phyloP scores from a whole-genome alignment of 1,140 invertebrate species.

The Lepidurus packardi region DNA sequence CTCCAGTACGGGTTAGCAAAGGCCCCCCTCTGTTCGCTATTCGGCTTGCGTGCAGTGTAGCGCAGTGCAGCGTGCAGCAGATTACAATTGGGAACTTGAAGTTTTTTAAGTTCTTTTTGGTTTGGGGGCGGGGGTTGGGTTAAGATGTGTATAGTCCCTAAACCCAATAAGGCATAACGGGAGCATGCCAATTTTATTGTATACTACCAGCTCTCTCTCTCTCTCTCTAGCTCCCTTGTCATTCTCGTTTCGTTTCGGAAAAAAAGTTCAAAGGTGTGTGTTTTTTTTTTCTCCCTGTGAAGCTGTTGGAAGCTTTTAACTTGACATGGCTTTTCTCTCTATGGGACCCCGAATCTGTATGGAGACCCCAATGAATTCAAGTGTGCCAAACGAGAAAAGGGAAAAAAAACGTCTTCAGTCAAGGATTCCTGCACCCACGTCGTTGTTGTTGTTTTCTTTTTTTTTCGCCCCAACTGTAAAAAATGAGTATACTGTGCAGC shows the following conservation, averaged over 20 bases:
- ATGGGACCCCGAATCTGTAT: not conserved
- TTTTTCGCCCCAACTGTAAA: not conserved
- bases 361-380: constrained; percentile 15
- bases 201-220: not conserved
- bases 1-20: not conserved
- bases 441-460: constrained; percentile 2
- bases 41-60: not conserved
- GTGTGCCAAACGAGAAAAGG: constrained; percentile 2
- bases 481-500: constrained; percentile 19
- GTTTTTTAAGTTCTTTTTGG: not conserved
- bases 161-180: constrained; percentile 1
- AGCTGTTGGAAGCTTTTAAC: not conserved
- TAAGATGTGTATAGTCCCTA: not conserved
- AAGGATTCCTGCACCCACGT: not conserved
- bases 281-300: not conserved
- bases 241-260: not conserved
- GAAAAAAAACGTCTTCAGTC: not conserved
- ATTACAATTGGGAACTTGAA: not conserved
- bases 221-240: not conserved
- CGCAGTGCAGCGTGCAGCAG: not conserved
- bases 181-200: constrained; percentile 5
- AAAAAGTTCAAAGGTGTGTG: not conserved
- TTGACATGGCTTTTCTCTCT: constrained; percentile 12
- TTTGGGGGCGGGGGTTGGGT: not conserved
- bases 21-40: not conserved